Conservation (phyloP, 2,888 invertebrate genomes). For the Galeopsomyia nigrocyanea region DNA sequence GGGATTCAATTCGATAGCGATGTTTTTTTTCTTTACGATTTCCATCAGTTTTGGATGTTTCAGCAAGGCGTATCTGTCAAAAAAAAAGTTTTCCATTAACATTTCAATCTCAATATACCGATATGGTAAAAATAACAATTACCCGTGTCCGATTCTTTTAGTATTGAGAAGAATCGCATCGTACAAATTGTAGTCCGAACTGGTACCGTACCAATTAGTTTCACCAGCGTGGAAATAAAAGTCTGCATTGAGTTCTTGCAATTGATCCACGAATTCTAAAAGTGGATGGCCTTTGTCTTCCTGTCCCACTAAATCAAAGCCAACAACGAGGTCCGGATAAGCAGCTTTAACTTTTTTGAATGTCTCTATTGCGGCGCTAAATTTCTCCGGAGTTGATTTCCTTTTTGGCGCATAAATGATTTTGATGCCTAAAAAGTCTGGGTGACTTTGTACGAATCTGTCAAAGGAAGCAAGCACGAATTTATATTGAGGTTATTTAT, state of each 20-base stretch:
- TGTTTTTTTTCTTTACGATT: slow-evolving; percentile 72
- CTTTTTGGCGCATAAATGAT: slow-evolving; percentile 78
- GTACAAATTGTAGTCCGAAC: slow-evolving; percentile 79
- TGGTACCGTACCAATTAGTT: slow-evolving; percentile 80
- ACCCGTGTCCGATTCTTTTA: slow-evolving; percentile 84
- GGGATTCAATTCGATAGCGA: slow-evolving; percentile 83
- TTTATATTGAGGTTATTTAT: not conserved
- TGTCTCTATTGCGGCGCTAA: not conserved
- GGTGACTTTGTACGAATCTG: slow-evolving; percentile 73
- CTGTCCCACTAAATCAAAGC: slow-evolving; percentile 86
- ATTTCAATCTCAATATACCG: too few species aligned
- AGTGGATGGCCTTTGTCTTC: slow-evolving; percentile 80
- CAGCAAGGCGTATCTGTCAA: slow-evolving; percentile 71
- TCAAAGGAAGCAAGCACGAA: not conserved
- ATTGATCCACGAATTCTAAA: slow-evolving; percentile 73
- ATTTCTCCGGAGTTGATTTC: slow-evolving; percentile 44
- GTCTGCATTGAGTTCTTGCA: slow-evolving; percentile 69
- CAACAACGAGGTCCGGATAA: slow-evolving; percentile 67
- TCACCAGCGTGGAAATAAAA: slow-evolving; percentile 89
- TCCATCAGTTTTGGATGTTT: slow-evolving; percentile 80
- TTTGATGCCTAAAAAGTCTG: slow-evolving; percentile 78
- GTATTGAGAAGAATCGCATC: slow-evolving; percentile 83
- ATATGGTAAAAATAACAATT: slow-evolving; percentile 28
- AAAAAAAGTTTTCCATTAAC: not conserved
- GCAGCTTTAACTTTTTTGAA: slow-evolving; percentile 2